phyloP scores from a whole-genome alignment of 2,113 vertebrate species.

The Bufo gargarizans region DNA sequence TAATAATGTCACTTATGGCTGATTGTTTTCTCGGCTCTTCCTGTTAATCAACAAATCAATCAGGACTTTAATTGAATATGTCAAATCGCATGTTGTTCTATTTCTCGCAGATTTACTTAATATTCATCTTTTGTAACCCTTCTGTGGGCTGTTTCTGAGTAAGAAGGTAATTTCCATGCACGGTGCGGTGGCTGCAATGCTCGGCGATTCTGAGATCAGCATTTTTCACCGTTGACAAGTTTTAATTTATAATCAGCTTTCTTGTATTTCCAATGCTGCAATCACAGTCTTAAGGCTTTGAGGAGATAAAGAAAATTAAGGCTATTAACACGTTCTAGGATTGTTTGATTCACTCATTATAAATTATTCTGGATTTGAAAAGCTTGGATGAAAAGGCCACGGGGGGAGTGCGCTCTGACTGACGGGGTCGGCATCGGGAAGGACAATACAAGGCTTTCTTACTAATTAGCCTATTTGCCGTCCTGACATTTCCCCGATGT shows the following conservation, averaged over 20 bases:
- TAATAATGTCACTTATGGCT: conserved; percentile 42
- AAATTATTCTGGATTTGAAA: conserved; percentile 67
- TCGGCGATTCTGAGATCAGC: conserved; percentile 61
- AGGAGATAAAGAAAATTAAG: conserved; percentile 74
- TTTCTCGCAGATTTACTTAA: conserved; percentile 33
- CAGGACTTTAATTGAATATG: conserved; percentile 48
- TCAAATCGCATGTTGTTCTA: conserved; percentile 42
- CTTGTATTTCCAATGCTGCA: conserved; percentile 70
- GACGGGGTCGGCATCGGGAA: conserved; percentile 68
- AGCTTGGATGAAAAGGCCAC: conserved; percentile 67
- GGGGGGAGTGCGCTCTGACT: conserved; percentile 68
- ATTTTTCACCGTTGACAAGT: conserved; percentile 66
- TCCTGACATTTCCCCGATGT: conserved; percentile 55
- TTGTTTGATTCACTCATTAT: conserved; percentile 75
- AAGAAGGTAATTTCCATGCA: conserved; percentile 54
- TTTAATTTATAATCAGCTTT: conserved; percentile 70
- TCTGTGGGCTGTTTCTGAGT: conserved; percentile 18
- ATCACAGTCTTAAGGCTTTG: conserved; percentile 74
- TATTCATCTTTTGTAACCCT: conserved; percentile 27
- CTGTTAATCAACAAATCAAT: conserved; percentile 54
- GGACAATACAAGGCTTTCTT: conserved; percentile 61
- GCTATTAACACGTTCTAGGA: conserved; percentile 71
- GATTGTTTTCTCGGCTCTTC: conserved; percentile 28
- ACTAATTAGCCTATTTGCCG: conserved; percentile 61
- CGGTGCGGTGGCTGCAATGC: conserved; percentile 52